These are phyloP conservation scores for Tamias sibiricus DNA, from an alignment of 2,113 vertebrate species.

Conservation along the genomic window DNA sequence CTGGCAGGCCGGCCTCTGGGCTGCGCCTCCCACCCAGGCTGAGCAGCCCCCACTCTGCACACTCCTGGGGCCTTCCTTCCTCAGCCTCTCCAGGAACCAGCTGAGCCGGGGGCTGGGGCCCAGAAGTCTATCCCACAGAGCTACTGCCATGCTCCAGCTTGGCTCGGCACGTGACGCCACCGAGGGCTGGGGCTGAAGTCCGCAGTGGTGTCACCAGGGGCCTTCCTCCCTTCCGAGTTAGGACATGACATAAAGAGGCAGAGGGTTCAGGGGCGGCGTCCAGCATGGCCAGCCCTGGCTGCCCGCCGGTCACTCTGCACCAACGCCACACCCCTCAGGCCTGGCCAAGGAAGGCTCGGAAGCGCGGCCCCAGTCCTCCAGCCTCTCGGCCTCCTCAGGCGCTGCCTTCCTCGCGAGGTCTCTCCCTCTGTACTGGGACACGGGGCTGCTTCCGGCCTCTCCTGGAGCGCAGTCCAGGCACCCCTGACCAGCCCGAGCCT, in stretches of 20 bases:
- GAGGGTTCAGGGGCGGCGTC: not conserved
- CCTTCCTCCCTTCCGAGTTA: not conserved
- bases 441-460: no score
- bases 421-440: no score
- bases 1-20: not conserved
- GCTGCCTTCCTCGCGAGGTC: no score
- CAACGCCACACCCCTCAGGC: not conserved
- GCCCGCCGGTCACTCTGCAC: not conserved
- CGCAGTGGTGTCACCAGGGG: no score
- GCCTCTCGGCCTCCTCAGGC: no score
- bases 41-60: not conserved
- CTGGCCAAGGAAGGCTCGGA: not conserved
- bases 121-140: not conserved
- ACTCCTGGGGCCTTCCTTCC: not conserved
- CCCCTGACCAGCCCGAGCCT: no score
- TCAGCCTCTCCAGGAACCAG: not conserved
- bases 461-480: no score
- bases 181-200: no score
- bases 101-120: not conserved
- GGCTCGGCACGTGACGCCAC: no score
- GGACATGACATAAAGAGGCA: not conserved
- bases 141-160: no score
- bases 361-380: not conserved
- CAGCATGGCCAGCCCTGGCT: not conserved
- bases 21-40: not conserved